These are phyloP conservation scores for Tiliacea citrago DNA, from an alignment of 2,888 invertebrate genomes.

Conservation along the genomic window DNA sequence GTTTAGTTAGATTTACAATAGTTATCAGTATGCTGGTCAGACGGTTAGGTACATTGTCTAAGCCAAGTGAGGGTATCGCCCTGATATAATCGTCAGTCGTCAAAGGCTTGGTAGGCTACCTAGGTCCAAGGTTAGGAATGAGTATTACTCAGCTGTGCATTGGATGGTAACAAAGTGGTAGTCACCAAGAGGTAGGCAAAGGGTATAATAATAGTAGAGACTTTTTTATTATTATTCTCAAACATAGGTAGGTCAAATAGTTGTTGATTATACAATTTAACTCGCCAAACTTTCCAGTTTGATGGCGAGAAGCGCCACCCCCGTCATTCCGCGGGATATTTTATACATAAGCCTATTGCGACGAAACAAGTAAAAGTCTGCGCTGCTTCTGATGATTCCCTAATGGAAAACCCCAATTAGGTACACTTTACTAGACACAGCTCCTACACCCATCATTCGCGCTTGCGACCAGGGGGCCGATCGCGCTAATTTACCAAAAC, in stretches of 20 bases:
- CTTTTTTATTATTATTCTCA: no score
- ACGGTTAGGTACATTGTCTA: not conserved
- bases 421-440: not conserved
- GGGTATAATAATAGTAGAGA: no score
- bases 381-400: not conserved
- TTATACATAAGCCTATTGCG: not conserved
- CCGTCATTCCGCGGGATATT: not conserved
- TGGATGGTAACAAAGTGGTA: not conserved
- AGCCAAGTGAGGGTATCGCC: not conserved
- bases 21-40: slow-evolving; percentile 30
- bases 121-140: not conserved
- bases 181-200: no score
- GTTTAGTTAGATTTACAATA: slow-evolving; percentile 9
- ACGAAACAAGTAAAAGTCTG: not conserved
- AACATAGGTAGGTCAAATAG: no score
- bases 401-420: not conserved
- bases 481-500: no score
- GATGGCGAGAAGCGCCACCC: no score
- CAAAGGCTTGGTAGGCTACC: no score
- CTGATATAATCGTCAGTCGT: not conserved
- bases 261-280: no score
- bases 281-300: no score
- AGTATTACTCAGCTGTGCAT: not conserved
- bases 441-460: not conserved
- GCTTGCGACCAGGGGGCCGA: no score